Evolutionary conservation across 1,140 invertebrate genomes (phyloP).

Genomic region (Drosophila jambulina): DNA sequence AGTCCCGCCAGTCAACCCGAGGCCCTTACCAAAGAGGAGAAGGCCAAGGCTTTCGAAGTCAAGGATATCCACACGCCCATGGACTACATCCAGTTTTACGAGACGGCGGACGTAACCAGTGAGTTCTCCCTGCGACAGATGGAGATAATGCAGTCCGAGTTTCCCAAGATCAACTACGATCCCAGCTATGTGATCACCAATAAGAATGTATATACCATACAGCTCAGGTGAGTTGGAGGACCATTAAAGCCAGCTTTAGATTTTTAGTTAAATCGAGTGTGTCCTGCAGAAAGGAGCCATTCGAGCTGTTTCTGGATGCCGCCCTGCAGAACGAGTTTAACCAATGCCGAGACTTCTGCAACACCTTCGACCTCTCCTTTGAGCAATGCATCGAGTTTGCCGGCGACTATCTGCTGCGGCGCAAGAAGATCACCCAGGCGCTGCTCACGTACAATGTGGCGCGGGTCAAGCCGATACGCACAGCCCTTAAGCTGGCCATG

Average conservation of each 20-base stretch:
- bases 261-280: neutral
- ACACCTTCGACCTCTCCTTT: conserved; percentile 88
- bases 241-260: neutral
- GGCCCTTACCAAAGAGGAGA: conserved; percentile 85
- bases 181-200: conserved; percentile 91
- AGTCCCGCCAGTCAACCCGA: conserved; percentile 39
- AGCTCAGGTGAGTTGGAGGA: conserved; percentile 86
- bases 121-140: conserved; percentile 77
- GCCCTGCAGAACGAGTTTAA: conserved; percentile 72
- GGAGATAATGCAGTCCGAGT: conserved; percentile 82
- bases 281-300: conserved; percentile 86
- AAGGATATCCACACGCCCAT: conserved; percentile 82
- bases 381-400: conserved; percentile 90
- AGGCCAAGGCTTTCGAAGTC: conserved; percentile 86
- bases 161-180: conserved; percentile 86
- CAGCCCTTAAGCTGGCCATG: conserved; percentile 90
- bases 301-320: conserved; percentile 88
- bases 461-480: conserved; percentile 89
- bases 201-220: conserved; percentile 89
- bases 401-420: conserved; percentile 89
- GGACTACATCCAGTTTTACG: conserved; percentile 81
- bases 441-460: conserved; percentile 90
- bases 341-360: conserved; percentile 83
- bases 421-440: conserved; percentile 88
- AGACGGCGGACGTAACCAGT: conserved; percentile 62